Base-by-base conservation (phyloP, 2,113 vertebrate species). In the Cricetomys ansorgei region DNA sequence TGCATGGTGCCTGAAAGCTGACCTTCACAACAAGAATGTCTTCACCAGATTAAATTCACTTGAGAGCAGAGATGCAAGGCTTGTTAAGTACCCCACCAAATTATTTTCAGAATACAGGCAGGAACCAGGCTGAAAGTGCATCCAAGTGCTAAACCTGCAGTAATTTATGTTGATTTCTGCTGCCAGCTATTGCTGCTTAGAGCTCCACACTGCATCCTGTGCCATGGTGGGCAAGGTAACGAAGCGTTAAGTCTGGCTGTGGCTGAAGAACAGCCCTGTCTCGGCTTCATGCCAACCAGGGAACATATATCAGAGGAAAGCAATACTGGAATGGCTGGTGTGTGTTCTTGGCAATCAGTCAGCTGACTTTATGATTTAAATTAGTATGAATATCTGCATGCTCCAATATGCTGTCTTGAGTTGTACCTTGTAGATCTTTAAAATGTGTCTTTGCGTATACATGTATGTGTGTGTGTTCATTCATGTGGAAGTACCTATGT, bases 201-300 rank as follows among this genome's bases (percentile, higher is more conserved):
- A 40, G 91, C 65, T 84, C 93, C 72, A 72, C 31, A 90, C 34
- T 95, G 96, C 97, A 97, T 97, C 96, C 98, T 95, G 98, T 40
- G 97, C 95, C 84, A 95, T 98, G 98, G 96, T 98, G 98, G 98
- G 98, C 97, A 98, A 96, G 98, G 97, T 93, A 98, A 98, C 96
- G 98, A 97, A 97, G 98, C 98, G 92, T 98, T 92, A 64, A 98
- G 98, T 98, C 98, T 98, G 98, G 97, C 98, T 97, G 70, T 72
- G 93, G 89, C 97, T 96, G 96, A 89, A 96, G 96, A 98, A 93
- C 76, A 92, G 87, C 92, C 95, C 83, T n/a, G 96, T 98, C 98
- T 98, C 93, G 97, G 98, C 98, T 97, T 92, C 0, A 0, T 96
- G 98, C 98, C 98, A 96, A 0, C 59, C n/a, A 72, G 87, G 34